These are phyloP conservation scores for Mermis nigrescens DNA, from an alignment of 2,888 invertebrate species.

Conservation along the genomic window DNA sequence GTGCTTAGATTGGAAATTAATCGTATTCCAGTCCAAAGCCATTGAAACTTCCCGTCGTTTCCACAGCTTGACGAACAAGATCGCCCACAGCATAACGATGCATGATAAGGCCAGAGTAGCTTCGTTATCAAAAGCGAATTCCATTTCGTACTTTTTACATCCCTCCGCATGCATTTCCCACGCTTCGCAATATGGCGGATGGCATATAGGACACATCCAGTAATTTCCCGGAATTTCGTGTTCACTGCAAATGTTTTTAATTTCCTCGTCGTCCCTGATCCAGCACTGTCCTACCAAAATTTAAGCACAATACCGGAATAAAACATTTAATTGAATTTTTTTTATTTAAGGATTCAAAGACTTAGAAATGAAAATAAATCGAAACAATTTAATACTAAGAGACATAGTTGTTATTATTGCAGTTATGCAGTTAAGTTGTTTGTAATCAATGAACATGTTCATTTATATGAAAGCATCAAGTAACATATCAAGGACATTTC, in stretches of 20 bases:
- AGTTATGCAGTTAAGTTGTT: too few relatives aligned
- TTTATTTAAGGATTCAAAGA: too few relatives aligned
- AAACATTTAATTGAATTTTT: too few relatives aligned
- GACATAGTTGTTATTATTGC: too few relatives aligned
- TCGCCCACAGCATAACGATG: background rate
- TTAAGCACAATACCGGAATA: too few relatives aligned
- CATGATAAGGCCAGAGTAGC: background rate
- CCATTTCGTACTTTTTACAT: background rate
- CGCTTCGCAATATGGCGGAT: background rate
- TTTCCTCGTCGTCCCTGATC: background rate
- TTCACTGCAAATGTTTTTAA: background rate
- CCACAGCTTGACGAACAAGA: constrained; percentile 51
- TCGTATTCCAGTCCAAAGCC: background rate
- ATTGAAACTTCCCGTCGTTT: constrained; percentile 66
- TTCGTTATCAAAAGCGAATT: background rate
- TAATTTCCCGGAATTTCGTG: background rate
- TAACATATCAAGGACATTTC: too few relatives aligned
- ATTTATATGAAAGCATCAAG: too few relatives aligned
- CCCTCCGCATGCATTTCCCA: background rate
- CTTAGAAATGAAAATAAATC: too few relatives aligned
- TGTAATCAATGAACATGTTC: too few relatives aligned
- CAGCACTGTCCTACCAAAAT: too few relatives aligned
- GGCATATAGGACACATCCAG: constrained; percentile 3
- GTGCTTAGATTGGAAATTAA: background rate
- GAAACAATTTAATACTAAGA: too few relatives aligned